A percentile compares a stretch with the other conserved stretches of the same genome.
phyloP scores from a whole-genome alignment of 2,888 invertebrate species.

The Iselma pallidipennis region DNA sequence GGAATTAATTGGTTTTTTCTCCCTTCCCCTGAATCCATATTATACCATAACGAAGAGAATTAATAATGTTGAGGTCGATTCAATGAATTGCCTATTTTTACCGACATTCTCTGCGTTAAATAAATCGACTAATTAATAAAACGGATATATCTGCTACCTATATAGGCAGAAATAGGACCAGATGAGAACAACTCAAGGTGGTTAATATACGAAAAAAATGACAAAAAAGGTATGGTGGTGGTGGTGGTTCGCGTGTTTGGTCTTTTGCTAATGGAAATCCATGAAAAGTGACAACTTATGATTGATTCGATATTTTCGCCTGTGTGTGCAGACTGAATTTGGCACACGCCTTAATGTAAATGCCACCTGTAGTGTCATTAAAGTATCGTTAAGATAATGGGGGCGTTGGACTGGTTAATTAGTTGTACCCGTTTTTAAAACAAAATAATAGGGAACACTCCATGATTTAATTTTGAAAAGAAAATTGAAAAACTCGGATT shows the following conservation, averaged over 20 bases:
- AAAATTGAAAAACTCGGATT: too few species aligned
- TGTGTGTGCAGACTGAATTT: slow-evolving; percentile 18
- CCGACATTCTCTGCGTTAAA: slow-evolving; percentile 8
- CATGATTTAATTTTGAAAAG: too few species aligned
- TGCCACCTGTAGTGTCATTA: slow-evolving; percentile 26
- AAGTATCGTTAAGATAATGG: slow-evolving; percentile 24
- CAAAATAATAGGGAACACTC: too few species aligned
- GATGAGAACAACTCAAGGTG: slow-evolving; percentile 8
- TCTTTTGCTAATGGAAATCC: slow-evolving; percentile 33
- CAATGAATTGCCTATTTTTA: slow-evolving; percentile 32
- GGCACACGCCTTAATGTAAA: slow-evolving; percentile 14
- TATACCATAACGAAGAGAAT: slow-evolving; percentile 23
- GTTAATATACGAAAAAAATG: neutral
- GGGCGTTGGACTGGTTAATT: slow-evolving; percentile 4
- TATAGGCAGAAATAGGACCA: neutral
- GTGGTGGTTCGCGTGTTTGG: slow-evolving; percentile 32
- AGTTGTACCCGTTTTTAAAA: too few species aligned
- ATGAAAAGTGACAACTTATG: slow-evolving; percentile 31
- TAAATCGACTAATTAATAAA: slow-evolving; percentile 40
- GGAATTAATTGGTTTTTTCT: slow-evolving; percentile 32
- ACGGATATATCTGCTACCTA: slow-evolving; percentile 12
- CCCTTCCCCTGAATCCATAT: neutral
- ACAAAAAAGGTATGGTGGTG: slow-evolving; percentile 1
- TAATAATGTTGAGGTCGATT: slow-evolving; percentile 30
- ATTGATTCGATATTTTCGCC: slow-evolving; percentile 32